phyloP scores from a whole-genome alignment of 2,888 invertebrate species.

The Trissolcus brochymenae region DNA sequence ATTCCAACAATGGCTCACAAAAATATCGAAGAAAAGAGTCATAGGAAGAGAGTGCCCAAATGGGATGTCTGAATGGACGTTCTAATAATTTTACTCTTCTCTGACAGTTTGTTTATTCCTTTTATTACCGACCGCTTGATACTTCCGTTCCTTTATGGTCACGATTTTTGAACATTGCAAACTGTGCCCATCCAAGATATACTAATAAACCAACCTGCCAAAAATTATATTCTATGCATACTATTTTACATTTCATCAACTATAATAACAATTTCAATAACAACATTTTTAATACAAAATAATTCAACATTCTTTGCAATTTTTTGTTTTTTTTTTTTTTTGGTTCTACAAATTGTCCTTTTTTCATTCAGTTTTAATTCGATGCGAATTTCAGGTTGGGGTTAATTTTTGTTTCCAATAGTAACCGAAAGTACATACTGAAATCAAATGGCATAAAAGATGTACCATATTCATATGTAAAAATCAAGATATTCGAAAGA shows the following conservation, averaged over 20 bases:
- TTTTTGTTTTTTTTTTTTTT: background rate
- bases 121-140: constrained; percentile 38
- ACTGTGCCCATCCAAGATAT: background rate
- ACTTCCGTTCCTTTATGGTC: constrained; percentile 40
- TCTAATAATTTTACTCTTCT: constrained; percentile 53
- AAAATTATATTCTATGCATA: no score
- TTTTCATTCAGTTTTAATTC: background rate
- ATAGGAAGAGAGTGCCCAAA: constrained; percentile 46
- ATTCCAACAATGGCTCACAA: constrained; percentile 44
- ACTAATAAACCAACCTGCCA: no score
- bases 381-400: background rate
- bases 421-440: no score
- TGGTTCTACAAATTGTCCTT: background rate
- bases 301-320: background rate
- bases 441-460: no score
- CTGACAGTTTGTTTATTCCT: constrained; percentile 55
- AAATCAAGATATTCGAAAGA: constrained; percentile 25
- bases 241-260: no score
- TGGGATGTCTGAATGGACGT: constrained; percentile 52
- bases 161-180: background rate
- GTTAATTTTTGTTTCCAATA: no score
- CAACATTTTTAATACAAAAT: no score
- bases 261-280: background rate
- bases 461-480: background rate
- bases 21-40: constrained; percentile 42